These are phyloP conservation scores for Ovibos moschatus DNA, from an alignment of 2,113 vertebrate species.

Conservation along the genomic window DNA sequence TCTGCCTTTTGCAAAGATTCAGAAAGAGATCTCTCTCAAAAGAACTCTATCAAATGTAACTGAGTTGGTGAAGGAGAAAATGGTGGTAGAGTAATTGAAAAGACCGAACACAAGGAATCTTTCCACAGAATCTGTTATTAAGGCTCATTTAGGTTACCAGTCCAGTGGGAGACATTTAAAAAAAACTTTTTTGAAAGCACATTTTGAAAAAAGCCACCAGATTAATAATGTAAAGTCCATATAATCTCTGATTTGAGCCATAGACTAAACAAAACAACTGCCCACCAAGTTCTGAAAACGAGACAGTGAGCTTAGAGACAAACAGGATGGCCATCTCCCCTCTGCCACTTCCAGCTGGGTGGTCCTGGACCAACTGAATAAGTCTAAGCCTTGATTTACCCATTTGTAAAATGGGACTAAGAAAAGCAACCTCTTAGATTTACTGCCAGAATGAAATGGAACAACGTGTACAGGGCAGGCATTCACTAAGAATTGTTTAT, in stretches of 20 bases:
- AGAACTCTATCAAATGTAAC: not conserved
- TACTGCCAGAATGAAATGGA: not conserved
- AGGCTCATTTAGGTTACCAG: not conserved
- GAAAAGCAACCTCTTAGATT: not conserved
- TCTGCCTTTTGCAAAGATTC: slow-evolving; percentile 6
- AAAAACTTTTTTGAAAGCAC: not conserved
- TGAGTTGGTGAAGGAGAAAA: not conserved
- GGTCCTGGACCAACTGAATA: accelerated
- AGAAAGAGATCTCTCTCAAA: not conserved
- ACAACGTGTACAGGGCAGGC: not conserved
- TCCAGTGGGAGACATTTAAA: not conserved
- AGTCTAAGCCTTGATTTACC: not conserved
- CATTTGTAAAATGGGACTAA: not conserved
- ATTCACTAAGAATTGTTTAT: not conserved
- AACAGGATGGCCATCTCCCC: accelerated
- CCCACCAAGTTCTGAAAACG: not conserved
- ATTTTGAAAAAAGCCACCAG: not conserved
- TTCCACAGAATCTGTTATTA: not conserved
- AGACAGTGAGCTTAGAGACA: not conserved
- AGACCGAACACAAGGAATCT: not conserved
- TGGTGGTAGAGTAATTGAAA: not conserved
- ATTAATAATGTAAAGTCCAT: not conserved
- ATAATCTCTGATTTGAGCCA: not conserved
- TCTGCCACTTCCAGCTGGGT: not conserved
- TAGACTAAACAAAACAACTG: not conserved